Evolutionary conservation across 1,140 invertebrate genomes (phyloP).

Genomic region (Drosophila nigrodunni): DNA sequence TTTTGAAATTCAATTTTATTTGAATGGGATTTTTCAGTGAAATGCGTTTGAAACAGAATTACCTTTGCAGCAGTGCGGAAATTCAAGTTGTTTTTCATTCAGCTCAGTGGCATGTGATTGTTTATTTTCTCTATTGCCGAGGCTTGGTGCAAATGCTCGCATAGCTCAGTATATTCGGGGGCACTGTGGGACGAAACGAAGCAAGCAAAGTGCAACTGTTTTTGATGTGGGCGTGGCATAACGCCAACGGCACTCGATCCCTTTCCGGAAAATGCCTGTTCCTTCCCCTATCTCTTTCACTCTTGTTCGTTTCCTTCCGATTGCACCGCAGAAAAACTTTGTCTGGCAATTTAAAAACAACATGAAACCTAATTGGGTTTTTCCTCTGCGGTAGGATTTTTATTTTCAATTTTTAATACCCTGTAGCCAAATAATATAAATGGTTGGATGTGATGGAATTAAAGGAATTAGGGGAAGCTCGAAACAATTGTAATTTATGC

Average conservation of each 20-base stretch:
- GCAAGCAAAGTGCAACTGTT: slow-evolving; percentile 32
- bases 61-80: neutral
- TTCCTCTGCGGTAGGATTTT: slow-evolving; percentile 17
- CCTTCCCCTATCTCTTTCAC: neutral
- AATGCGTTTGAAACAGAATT: neutral
- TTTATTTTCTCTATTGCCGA: slow-evolving; percentile 3
- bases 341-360: slow-evolving; percentile 46
- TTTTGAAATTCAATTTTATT: slow-evolving; percentile 17
- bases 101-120: neutral
- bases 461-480: neutral
- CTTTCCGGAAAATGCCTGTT: neutral
- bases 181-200: neutral
- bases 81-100: slow-evolving; percentile 9
- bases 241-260: neutral
- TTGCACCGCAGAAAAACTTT: slow-evolving; percentile 27
- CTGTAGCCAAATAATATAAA: neutral
- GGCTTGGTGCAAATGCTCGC: neutral
- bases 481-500: neutral
- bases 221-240: neutral
- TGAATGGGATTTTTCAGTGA: neutral
- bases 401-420: slow-evolving; percentile 9
- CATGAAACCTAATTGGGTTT: slow-evolving; percentile 52
- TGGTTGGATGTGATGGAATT: neutral
- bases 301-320: neutral
- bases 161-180: neutral